phyloP scores from a whole-genome alignment of 2,113 vertebrate species.

The Petromus typicus region DNA sequence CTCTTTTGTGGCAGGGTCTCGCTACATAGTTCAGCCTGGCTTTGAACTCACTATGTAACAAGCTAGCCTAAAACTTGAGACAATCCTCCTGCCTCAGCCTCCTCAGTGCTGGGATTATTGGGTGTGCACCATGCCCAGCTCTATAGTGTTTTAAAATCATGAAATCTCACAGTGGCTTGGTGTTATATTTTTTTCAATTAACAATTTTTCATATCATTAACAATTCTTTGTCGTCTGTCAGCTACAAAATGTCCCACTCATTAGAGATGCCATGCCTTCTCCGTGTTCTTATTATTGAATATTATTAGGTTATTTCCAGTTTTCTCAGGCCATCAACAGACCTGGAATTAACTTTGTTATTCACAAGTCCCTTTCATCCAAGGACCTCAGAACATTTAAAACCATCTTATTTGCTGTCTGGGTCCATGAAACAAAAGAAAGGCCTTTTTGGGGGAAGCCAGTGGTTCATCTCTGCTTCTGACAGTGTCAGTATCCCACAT shows the following conservation, averaged over 20 bases:
- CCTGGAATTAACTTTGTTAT: slow-evolving; percentile 49
- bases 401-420: slow-evolving; percentile 53
- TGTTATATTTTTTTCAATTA: slow-evolving; percentile 36
- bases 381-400: slow-evolving; percentile 38
- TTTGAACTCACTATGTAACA: too few relatives aligned
- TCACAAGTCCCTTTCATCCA: slow-evolving; percentile 45
- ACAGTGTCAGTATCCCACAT: background rate
- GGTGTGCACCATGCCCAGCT: background rate
- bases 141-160: background rate
- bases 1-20: too few relatives aligned
- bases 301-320: background rate
- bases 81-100: background rate
- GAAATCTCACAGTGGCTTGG: background rate
- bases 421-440: background rate
- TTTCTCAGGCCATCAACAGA: slow-evolving; percentile 19
- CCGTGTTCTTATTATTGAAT: slow-evolving; percentile 28
- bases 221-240: slow-evolving; percentile 8
- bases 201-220: background rate
- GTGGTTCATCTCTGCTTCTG: background rate
- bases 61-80: background rate
- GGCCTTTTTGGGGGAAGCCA: slow-evolving; percentile 21
- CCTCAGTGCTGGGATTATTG: background rate
- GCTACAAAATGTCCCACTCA: background rate
- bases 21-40: too few relatives aligned
- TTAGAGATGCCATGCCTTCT: background rate